phyloP scores from a whole-genome alignment of 2,113 vertebrate species.

The Atractosteus spatula region DNA sequence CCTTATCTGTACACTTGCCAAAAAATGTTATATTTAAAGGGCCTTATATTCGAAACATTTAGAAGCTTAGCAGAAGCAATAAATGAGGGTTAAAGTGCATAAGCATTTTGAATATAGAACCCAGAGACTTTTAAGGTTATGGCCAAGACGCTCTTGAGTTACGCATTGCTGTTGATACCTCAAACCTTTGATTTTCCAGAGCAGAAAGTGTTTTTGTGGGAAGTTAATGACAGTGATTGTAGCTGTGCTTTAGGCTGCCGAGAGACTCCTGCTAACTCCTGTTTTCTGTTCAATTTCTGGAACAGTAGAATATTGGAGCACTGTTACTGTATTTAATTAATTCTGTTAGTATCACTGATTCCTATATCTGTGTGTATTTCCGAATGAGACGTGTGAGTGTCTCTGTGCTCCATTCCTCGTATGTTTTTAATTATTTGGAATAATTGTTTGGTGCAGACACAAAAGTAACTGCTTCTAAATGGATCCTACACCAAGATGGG shows the following conservation, averaged over 20 bases:
- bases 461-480: not conserved
- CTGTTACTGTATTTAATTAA: not conserved
- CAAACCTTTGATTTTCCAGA: no score
- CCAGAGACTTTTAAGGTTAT: no score
- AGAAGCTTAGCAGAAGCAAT: no score
- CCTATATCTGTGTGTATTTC: not conserved
- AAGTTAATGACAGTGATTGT: no score
- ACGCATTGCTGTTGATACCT: no score
- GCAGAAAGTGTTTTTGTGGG: no score
- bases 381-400: not conserved
- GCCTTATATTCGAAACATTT: no score
- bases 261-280: not conserved
- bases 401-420: not conserved
- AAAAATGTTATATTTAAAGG: no score
- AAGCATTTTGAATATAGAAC: no score
- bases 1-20: no score
- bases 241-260: not conserved
- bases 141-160: no score
- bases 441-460: constrained; percentile 3
- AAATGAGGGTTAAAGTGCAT: no score
- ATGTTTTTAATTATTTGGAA: not conserved
- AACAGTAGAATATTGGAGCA: not conserved
- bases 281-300: not conserved
- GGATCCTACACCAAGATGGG: not conserved
- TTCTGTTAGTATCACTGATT: not conserved